Evolutionary conservation across 2,113 vertebrate genomes (phyloP), one percentile per base, ranked within the genome.

Genomic region (Leiothrix lutea): DNA sequence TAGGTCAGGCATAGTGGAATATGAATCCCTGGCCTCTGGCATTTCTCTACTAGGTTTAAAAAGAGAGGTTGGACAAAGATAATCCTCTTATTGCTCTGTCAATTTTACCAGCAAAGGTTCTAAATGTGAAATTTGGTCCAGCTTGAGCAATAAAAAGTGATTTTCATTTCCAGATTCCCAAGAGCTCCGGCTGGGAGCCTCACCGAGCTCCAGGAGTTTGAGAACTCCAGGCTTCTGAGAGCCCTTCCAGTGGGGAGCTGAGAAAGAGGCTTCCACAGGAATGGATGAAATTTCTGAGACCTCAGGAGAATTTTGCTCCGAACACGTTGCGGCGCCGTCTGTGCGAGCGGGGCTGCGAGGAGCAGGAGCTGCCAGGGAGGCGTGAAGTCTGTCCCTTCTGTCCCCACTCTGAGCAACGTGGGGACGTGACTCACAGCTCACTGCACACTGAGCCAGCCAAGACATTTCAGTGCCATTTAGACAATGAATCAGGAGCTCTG

Each of bases 61-160:
- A 66, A 83, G 91, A 73, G 90, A 86, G 71, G 75, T 6, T 75
- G 3, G 60, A 83, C 53, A 17, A 88, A 92, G 56, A 88, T 86
- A 95, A 94, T 90, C 79, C 88, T 94, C 90, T 95, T 88, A 88
- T 1, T 88, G 86, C 82, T 86, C 80, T 65, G 44, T 51, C 64
- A 62, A 3, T 92, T 94, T 86, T 57, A 88, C 82, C 60, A 60
- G 48, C 23, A 78, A 40, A 86, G 82, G 69, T 65, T 88, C 69
- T n/a, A 42, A 79, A 79, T 2, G 9, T 42, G 65, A 94, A 92
- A 93, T 81, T 65, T 38, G 53, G 65, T 80, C 75, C 86, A 61
- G 42, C 25, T 57, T 61, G 84, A 88, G 69, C 57, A 70, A 35
- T 33, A 73, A 83, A 58, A 44, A 35, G 9, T 2, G 3, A 69